A percentile compares a stretch with the other conserved stretches of the same genome.
Conservation (phyloP, 2,113 vertebrate genomes). For the Butastur rufipennis region DNA sequence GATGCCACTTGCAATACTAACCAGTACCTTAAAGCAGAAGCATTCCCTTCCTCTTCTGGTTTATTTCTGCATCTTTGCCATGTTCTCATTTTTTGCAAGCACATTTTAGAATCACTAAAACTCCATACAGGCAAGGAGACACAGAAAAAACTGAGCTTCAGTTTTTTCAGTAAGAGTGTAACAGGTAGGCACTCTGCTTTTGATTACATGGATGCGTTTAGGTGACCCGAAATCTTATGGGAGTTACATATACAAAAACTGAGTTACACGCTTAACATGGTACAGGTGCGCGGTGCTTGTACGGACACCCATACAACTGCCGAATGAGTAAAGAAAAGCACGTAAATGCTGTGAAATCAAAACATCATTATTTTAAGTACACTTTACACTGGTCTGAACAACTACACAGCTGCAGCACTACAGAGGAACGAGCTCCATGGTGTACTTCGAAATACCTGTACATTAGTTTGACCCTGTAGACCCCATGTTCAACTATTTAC, state of each 20-base stretch:
- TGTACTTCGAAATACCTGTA: neutral
- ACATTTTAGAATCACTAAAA: neutral
- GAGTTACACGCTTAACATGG: neutral
- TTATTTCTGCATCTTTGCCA: neutral
- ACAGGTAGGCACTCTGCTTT: neutral
- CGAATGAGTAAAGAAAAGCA: neutral
- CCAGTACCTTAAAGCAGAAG: neutral
- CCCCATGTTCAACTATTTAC: neutral
- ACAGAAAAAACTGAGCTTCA: neutral
- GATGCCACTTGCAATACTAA: neutral
- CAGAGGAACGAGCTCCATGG: neutral
- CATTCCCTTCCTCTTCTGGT: neutral
- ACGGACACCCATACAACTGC: neutral
- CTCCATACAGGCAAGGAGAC: neutral
- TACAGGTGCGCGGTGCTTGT: neutral
- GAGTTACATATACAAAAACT: neutral
- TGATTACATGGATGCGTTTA: neutral
- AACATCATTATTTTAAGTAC: neutral
- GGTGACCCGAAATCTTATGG: neutral
- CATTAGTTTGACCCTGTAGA: neutral
- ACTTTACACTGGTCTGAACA: neutral
- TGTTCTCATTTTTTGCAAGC: neutral
- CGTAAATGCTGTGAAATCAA: neutral
- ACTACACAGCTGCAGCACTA: neutral
- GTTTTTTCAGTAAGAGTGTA: neutral